phyloP scores from a whole-genome alignment of 2,888 invertebrate species.

The Linnaemya tessellans region DNA sequence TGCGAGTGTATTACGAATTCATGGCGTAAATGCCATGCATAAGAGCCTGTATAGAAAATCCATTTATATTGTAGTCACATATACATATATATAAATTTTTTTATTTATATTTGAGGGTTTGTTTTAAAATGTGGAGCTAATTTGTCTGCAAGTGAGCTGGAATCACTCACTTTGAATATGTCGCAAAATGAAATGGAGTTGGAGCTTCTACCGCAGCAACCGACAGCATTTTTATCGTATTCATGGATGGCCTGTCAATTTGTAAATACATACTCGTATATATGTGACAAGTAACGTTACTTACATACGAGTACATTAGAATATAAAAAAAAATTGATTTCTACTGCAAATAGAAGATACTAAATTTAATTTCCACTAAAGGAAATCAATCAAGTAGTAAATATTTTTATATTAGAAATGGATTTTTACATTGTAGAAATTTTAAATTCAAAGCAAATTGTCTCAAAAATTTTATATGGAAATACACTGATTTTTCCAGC shows the following conservation, averaged over 20 bases:
- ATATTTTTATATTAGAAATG: too few species aligned
- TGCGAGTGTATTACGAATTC: too few species aligned
- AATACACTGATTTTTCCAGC: too few species aligned
- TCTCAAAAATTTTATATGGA: too few species aligned
- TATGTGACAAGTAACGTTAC: too few species aligned
- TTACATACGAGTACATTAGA: neutral
- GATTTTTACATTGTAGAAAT: too few species aligned
- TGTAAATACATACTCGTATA: constrained; percentile 16
- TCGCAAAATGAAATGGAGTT: neutral
- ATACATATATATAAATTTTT: neutral
- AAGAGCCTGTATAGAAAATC: constrained; percentile 5
- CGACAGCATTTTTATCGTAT: neutral
- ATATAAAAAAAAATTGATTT: neutral
- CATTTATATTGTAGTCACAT: constrained; percentile 25
- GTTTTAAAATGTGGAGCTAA: constrained; percentile 50
- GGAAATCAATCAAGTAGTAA: too few species aligned
- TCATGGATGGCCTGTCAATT: constrained; percentile 43
- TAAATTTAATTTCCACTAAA: too few species aligned
- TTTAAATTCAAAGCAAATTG: too few species aligned
- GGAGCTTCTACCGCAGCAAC: neutral
- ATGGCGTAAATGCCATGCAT: neutral
- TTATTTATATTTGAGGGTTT: constrained; percentile 31
- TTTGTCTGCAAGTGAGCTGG: constrained; percentile 4
- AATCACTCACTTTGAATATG: neutral
- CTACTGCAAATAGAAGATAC: neutral